Evolutionary conservation across 2,113 vertebrate genomes (phyloP).

Genomic region (Chloebia gouldiae): DNA sequence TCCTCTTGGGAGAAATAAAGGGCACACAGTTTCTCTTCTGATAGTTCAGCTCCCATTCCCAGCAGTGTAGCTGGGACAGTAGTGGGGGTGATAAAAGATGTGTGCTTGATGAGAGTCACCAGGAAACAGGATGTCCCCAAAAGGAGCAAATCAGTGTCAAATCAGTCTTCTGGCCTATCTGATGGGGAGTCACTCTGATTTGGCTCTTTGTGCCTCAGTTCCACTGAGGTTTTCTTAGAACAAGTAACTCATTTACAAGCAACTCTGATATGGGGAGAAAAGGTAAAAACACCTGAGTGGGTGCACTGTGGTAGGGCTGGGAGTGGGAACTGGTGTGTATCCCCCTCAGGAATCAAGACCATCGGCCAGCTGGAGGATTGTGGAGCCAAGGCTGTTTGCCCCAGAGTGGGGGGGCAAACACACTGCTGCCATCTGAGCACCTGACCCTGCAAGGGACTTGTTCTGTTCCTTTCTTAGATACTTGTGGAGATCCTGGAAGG

Average conservation of each 20-base stretch:
- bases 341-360: neutral
- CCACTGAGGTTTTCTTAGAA: neutral
- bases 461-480: slow-evolving; percentile 61
- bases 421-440: neutral
- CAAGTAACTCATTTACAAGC: neutral
- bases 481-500: slow-evolving; percentile 79
- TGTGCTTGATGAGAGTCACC: neutral
- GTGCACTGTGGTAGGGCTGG: neutral
- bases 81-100: neutral
- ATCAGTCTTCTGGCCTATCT: neutral
- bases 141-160: neutral
- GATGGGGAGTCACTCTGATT: neutral
- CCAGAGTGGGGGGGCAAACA: neutral
- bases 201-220: neutral
- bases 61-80: fast-evolving
- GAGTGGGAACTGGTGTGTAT: neutral
- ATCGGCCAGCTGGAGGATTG: neutral
- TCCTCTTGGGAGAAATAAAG: neutral
- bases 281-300: neutral
- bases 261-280: neutral
- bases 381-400: neutral
- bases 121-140: neutral
- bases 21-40: neutral
- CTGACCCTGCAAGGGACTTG: neutral
- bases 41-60: neutral